Evolutionary conservation across 2,888 invertebrate genomes (phyloP).

Genomic region (Danaus chrysippus): DNA sequence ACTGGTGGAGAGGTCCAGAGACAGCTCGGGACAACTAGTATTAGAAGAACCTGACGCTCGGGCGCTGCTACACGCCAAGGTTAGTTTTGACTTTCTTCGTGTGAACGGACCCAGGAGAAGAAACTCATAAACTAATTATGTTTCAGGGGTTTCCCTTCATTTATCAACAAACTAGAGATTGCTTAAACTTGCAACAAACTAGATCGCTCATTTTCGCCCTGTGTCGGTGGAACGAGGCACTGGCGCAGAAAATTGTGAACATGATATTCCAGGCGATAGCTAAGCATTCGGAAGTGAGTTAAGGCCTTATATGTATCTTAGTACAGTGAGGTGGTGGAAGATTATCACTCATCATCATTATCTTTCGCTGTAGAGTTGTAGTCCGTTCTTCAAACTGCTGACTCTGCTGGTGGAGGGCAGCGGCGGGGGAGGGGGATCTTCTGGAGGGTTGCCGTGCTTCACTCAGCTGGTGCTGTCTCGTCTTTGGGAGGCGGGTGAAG

Average conservation of each 20-base stretch:
- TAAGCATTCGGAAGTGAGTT: constrained; percentile 89
- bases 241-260: constrained; percentile 92
- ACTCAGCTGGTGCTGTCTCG: constrained; percentile 92
- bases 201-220: constrained; percentile 94
- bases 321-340: neutral
- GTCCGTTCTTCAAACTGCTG: constrained; percentile 94
- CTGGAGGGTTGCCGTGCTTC: constrained; percentile 92
- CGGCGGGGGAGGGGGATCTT: constrained; percentile 82
- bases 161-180: constrained; percentile 96
- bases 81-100: constrained; percentile 41
- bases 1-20: constrained; percentile 92
- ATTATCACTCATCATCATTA: neutral
- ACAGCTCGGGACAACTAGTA: constrained; percentile 85
- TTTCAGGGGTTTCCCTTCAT: constrained; percentile 93
- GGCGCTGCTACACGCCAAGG: constrained; percentile 92
- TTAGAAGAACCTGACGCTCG: constrained; percentile 88
- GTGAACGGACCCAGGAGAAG: neutral
- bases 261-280: constrained; percentile 95
- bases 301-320: neutral
- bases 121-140: constrained; percentile 20
- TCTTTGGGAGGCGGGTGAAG: constrained; percentile 94
- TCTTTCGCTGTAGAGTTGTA: constrained; percentile 81
- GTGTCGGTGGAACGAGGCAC: constrained; percentile 93
- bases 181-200: constrained; percentile 94
- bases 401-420: constrained; percentile 92